Base-by-base conservation (phyloP, 2,888 invertebrate genomes). In the Idaea dimidiata region DNA sequence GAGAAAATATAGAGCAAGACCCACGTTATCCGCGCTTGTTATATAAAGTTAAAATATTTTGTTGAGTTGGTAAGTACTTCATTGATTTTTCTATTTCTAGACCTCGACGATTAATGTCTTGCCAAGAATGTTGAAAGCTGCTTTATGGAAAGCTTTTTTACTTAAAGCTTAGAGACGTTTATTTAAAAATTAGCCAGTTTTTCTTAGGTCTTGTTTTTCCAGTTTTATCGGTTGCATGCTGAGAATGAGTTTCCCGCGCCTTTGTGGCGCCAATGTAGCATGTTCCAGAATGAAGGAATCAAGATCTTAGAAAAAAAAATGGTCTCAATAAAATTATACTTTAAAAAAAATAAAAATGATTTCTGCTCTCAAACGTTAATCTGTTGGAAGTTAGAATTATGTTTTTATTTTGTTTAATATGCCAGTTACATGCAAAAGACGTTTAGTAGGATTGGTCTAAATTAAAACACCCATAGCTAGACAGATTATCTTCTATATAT, bases 241-340 rank as follows among this genome's bases (percentile, higher is more conserved):
- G 8, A 0, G 43, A 24, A 5, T 24, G 43, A 43, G 70, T 77
- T 84, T 81, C 80, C 81, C 82, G 83, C 84, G 85, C 73, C 85
- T 71, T 71, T 73, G 62, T 72, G 82, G 81, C 84, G 84, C 79
- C 85, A 72, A 73, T 72, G 73, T 31, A 65, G 70, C 63, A 61
- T 65, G 63, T 64, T 57, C 32, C 56, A 31, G n/a, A n/a, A n/a
- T 66, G 62, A 64, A 72, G 67, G 73, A 79, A 65, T 31, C 69
- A 69, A 78, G 76, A 72, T 78, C 65, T 72, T 73, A 55, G 67
- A 70, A 58, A 43, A 24, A 24, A 24, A 24, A 5, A n/a, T n/a
- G n/a, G n/a, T n/a, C n/a, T n/a, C n/a, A n/a, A n/a, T n/a, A n/a
- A n/a, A n/a, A n/a, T n/a, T n/a, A n/a, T n/a, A n/a, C n/a, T n/a